Evolutionary conservation across 1,140 invertebrate genomes (phyloP), one percentile per base, ranked within the genome.

Genomic region (Copidosoma floridanum): DNA sequence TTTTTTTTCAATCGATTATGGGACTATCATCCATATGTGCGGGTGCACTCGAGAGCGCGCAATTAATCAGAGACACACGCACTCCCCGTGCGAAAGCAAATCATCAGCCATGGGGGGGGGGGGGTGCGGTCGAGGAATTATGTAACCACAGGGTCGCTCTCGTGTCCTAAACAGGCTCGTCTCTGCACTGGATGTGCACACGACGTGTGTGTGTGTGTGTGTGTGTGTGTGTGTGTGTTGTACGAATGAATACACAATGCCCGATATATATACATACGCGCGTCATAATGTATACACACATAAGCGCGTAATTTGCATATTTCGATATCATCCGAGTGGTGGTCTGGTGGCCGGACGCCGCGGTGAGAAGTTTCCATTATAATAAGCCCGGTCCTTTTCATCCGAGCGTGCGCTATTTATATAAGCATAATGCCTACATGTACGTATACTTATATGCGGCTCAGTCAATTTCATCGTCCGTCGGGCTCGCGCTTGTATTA

Each of bases 241-340:
- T n/a, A n/a, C n/a, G n/a, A n/a, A n/a, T n/a, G n/a, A n/a, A n/a
- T n/a, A n/a, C n/a, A n/a, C n/a, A n/a, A n/a, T n/a, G n/a, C n/a
- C n/a, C n/a, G n/a, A n/a, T n/a, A n/a, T n/a, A n/a, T n/a, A n/a
- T 14, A 43, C 1, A 8, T 4, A 20, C 24, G 24, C 12, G 48
- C 48, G 23, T 23, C 11, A 20, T n/a, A n/a, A n/a, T n/a, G n/a
- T n/a, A n/a, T n/a, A n/a, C n/a, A n/a, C n/a, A n/a, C n/a, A n/a
- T n/a, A n/a, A n/a, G n/a, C 11, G 23, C 18, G 26, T 43, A 23
- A 61, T 61, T 62, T 56, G 53, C 60, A 56, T 62, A 43, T 48
- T 27, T n/a, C 35, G 58, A 62, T 51, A 62, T 51, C 44, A 52
- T 62, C 46, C 51, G 12, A 14, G 21, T 12, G 29, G 0, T 32